A percentile compares a stretch with the other conserved stretches of the same genome.
Conservation (phyloP, 92 coral and sea anemone species). For the Virgularia gustaviana region DNA sequence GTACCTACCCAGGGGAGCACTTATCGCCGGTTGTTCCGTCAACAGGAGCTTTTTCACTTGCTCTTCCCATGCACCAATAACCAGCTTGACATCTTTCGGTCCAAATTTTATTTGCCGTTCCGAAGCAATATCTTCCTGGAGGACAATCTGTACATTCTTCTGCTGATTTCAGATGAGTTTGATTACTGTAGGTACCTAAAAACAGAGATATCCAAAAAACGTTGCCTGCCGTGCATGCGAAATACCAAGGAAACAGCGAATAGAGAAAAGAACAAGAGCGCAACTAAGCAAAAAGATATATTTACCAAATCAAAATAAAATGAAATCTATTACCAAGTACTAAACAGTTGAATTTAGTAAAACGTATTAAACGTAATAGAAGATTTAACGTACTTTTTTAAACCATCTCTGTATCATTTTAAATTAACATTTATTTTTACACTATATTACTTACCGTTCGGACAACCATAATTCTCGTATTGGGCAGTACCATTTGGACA, state of each 20-base stretch:
- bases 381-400: no score
- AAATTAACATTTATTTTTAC: no score
- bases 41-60: slow-evolving; percentile 67
- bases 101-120: slow-evolving; percentile 81
- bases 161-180: slow-evolving; percentile 57
- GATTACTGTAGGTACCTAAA: slow-evolving; percentile 77
- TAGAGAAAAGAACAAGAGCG: no score
- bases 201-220: no score
- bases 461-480: slow-evolving; percentile 30
- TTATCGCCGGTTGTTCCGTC: slow-evolving; percentile 77
- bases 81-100: slow-evolving; percentile 78
- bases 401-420: no score
- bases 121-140: slow-evolving; percentile 83
- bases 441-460: slow-evolving; percentile 21
- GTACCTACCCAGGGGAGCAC: slow-evolving; percentile 81
- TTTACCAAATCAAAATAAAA: no score
- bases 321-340: no score
- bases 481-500: slow-evolving; percentile 77
- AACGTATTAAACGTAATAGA: no score
- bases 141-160: slow-evolving; percentile 79
- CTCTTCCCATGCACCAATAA: slow-evolving; percentile 67
- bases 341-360: no score
- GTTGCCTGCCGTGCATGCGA: no score
- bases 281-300: no score
- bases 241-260: no score